phyloP scores from a whole-genome alignment of 1,140 invertebrate species.

The Drosophila tristis region DNA sequence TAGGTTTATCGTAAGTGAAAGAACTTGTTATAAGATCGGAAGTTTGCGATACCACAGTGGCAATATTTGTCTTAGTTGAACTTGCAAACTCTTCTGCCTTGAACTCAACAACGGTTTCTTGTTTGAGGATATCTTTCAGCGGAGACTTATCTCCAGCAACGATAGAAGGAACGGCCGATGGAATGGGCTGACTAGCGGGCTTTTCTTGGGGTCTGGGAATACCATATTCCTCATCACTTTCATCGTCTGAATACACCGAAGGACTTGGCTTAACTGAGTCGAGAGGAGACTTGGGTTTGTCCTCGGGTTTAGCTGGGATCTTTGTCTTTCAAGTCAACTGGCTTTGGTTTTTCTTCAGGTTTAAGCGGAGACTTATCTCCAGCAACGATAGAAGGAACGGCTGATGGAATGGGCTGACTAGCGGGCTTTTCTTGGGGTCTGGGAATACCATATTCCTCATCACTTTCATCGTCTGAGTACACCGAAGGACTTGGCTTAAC shows the following conservation, averaged over 20 bases:
- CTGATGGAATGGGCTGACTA: conserved; percentile 1
- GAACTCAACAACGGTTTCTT: not conserved
- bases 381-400: not conserved
- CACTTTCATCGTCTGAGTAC: too few species aligned
- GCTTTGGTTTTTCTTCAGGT: too few species aligned
- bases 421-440: conserved; percentile 4
- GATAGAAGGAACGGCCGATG: not conserved
- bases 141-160: not conserved
- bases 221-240: not conserved
- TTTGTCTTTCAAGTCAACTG: not conserved
- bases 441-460: not conserved
- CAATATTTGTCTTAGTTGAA: too few species aligned
- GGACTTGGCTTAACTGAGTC: conserved; percentile 1
- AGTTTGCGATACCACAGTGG: too few species aligned
- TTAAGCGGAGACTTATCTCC: conserved; percentile 5
- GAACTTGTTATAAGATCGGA: too few species aligned
- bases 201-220: not conserved
- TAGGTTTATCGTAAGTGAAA: conserved; percentile 1
- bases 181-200: conserved; percentile 4
- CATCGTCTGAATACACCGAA: too few species aligned
- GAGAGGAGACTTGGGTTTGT: conserved; percentile 2
- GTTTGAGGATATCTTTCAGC: conserved; percentile 1
- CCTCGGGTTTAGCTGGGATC: not conserved
- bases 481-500: not conserved
- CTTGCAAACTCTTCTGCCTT: conserved; percentile 4